phyloP scores from a whole-genome alignment of 2,797 vertebrate genomes.

The Atherinosoma microstoma region DNA sequence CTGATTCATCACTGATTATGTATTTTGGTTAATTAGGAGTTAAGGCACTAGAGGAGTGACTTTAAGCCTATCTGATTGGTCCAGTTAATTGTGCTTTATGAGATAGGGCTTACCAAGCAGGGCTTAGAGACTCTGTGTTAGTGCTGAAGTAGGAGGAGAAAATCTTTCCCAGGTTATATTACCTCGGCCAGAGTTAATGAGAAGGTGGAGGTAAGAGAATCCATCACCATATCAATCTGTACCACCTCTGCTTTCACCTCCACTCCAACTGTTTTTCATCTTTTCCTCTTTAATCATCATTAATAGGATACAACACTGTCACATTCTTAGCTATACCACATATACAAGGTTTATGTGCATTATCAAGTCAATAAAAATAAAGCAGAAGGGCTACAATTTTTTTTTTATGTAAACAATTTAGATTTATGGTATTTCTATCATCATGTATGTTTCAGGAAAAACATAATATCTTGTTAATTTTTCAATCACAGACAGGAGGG shows the following conservation, averaged over 20 bases:
- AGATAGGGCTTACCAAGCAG: constrained; percentile 77
- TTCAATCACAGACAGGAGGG: constrained; percentile 45
- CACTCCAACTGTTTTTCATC: constrained; percentile 53
- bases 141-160: constrained; percentile 81
- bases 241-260: constrained; percentile 70
- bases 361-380: constrained; percentile 17
- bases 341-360: constrained; percentile 16
- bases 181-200: constrained; percentile 83
- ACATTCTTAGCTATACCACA: constrained; percentile 30
- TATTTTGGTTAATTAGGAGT: constrained; percentile 88
- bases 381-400: neutral
- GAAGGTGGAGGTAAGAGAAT: constrained; percentile 83
- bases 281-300: constrained; percentile 65
- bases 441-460: constrained; percentile 29
- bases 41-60: constrained; percentile 81
- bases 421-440: constrained; percentile 12
- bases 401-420: constrained; percentile 10
- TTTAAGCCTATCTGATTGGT: constrained; percentile 87
- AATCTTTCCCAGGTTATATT: constrained; percentile 83
- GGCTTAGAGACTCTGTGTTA: constrained; percentile 76
- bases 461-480: constrained; percentile 24
- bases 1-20: constrained; percentile 83
- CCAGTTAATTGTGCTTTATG: constrained; percentile 87
- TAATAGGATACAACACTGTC: constrained; percentile 52
- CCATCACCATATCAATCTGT: constrained; percentile 80